Conservation (phyloP, 2,888 invertebrate species). For the Agrotis puta region DNA sequence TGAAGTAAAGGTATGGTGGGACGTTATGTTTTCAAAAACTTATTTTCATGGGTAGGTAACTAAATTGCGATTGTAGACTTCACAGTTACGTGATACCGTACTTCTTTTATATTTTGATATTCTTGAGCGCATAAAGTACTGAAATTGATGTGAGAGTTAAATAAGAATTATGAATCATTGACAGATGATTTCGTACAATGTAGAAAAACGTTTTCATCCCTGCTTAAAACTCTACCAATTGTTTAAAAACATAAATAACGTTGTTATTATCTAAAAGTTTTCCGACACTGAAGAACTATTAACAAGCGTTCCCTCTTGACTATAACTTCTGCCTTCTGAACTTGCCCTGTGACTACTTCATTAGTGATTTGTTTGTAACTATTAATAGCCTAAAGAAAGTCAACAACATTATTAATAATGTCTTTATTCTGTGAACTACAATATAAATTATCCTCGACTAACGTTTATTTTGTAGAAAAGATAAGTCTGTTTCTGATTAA, state of each 20-base stretch:
- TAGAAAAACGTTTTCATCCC: neutral
- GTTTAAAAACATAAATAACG: neutral
- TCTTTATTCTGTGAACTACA: neutral
- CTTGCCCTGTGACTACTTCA: conserved; percentile 3
- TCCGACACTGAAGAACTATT: neutral
- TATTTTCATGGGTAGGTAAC: no score
- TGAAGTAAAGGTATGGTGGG: no score
- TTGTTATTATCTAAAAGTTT: neutral
- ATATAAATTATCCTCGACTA: conserved; percentile 14
- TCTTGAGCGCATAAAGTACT: conserved; percentile 9
- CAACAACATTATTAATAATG: conserved; percentile 12
- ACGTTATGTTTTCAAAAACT: neutral
- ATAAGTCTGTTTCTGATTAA: conserved; percentile 2
- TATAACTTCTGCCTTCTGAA: neutral
- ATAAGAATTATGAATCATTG: conserved; percentile 2
- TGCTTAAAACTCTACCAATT: neutral
- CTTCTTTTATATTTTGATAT: conserved; percentile 30
- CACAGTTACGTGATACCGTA: conserved; percentile 13
- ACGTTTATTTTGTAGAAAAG: conserved; percentile 28
- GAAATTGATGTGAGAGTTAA: neutral
- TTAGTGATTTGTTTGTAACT: conserved; percentile 2
- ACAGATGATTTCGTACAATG: neutral
- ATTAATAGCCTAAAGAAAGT: neutral
- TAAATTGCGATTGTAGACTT: no score
- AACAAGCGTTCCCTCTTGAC: neutral